Conservation (phyloP, 2,797 vertebrate species). For the Otus scops region DNA sequence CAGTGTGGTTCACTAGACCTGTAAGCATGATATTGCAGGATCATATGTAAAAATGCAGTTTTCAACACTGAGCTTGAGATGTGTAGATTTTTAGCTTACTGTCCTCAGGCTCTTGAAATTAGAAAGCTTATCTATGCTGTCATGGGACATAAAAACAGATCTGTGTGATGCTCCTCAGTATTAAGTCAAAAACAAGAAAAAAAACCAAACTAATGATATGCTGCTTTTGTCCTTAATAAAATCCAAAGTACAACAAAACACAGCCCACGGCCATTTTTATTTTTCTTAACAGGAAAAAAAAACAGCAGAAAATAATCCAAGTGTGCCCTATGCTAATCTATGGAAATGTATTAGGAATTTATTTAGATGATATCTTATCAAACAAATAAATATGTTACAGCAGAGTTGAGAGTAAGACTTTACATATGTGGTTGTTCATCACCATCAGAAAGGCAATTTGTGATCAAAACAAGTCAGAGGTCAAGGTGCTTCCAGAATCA, state of each 20-base stretch:
- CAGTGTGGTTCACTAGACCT: background rate
- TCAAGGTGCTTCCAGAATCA: background rate
- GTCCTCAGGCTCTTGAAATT: background rate
- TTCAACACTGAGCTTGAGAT: background rate
- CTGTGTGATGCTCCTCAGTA: background rate
- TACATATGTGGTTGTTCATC: fast-evolving
- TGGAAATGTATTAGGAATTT: background rate
- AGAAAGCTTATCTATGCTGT: background rate
- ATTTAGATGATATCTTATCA: background rate
- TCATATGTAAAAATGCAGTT: background rate
- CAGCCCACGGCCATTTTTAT: background rate
- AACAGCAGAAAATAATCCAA: background rate
- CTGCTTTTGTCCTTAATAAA: background rate
- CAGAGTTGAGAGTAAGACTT: background rate
- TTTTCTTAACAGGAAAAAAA: background rate
- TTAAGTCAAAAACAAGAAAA: background rate
- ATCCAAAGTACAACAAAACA: background rate
- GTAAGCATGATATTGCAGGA: fast-evolving
- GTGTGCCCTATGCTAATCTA: background rate
- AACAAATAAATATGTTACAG: background rate
- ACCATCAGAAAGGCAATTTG: background rate
- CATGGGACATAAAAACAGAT: background rate
- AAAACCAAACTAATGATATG: fast-evolving
- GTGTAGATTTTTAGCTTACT: background rate
- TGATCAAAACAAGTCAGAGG: background rate